A percentile compares a stretch with the other conserved stretches of the same genome.
These are phyloP conservation scores for Neostethus bicornis DNA, from an alignment of 2,797 vertebrate species.

Conservation along the genomic window DNA sequence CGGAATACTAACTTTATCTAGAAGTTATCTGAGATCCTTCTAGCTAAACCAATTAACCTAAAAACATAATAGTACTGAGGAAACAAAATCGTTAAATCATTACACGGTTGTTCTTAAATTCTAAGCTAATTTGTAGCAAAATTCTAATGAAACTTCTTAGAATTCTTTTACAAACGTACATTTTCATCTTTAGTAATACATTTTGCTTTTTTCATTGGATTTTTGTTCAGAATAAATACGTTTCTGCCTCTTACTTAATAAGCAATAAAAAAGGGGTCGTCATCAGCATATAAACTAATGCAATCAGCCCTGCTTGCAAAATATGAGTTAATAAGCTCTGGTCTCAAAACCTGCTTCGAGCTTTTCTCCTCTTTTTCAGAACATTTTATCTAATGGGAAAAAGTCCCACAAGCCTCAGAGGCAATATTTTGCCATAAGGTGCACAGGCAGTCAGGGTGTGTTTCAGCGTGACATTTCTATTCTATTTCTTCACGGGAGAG, in stretches of 20 bases:
- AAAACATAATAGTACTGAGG: neutral
- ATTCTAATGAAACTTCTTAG: too few species aligned
- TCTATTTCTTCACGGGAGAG: conserved; percentile 12
- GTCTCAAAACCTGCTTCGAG: conserved; percentile 8
- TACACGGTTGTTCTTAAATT: too few species aligned
- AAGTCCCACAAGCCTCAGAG: conserved; percentile 19
- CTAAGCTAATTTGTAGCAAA: too few species aligned
- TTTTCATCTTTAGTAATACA: neutral
- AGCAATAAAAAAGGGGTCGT: neutral
- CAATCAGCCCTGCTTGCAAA: conserved; percentile 7
- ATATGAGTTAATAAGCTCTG: conserved; percentile 32
- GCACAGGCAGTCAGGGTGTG: conserved; percentile 32
- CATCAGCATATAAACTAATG: neutral
- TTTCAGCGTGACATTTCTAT: conserved; percentile 36
- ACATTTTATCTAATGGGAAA: conserved; percentile 54
- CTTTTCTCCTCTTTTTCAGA: conserved; percentile 30
- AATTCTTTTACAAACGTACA: too few species aligned
- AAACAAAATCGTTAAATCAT: neutral
- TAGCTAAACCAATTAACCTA: neutral
- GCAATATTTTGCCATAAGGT: conserved; percentile 33
- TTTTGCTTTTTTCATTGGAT: neutral
- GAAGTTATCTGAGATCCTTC: neutral
- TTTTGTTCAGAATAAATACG: neutral
- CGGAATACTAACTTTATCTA: too few species aligned
- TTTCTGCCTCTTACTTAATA: neutral